Percentiles rank a stretch among this genome's conserved stretches.
These are phyloP conservation scores for Phalloptychus januarius DNA, from an alignment of 2,797 vertebrate genomes.

Conservation along the genomic window DNA sequence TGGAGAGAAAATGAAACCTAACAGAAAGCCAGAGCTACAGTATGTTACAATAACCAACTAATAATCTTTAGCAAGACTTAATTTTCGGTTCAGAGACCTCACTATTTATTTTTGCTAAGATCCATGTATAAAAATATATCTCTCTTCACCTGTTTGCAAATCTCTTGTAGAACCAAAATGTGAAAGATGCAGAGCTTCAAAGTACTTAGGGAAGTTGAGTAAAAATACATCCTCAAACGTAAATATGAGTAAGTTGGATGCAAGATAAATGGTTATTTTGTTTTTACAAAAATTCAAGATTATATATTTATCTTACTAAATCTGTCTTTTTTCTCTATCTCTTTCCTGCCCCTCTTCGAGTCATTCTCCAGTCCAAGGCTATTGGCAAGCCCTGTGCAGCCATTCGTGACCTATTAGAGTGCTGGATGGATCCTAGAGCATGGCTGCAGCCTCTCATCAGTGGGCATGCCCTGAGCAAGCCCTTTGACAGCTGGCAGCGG, in stretches of 20 bases:
- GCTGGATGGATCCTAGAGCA: conserved; percentile 81
- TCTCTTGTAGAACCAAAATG: background rate
- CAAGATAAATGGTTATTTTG: background rate
- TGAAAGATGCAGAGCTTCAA: background rate
- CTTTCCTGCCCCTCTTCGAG: conserved; percentile 29
- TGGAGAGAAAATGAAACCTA: background rate
- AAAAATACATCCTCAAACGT: background rate
- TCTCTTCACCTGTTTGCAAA: background rate
- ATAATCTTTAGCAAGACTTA: background rate
- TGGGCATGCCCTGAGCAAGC: conserved; percentile 72
- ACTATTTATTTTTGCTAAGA: background rate
- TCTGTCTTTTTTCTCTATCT: conserved; percentile 32
- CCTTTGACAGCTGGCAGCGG: conserved; percentile 79
- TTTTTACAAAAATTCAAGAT: background rate
- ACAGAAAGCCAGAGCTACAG: background rate
- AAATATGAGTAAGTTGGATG: background rate
- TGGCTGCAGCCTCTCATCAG: conserved; percentile 79
- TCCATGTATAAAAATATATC: background rate
- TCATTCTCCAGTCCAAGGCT: conserved; percentile 67
- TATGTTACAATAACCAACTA: background rate
- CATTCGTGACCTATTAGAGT: conserved; percentile 85
- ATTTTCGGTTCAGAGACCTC: background rate
- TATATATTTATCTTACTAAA: conserved; percentile 2
- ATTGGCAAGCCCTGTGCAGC: conserved; percentile 77
- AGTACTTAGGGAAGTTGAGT: background rate